Percentiles rank a stretch among this genome's conserved stretches.
Conservation (phyloP, 2,113 vertebrate genomes). For the Nothobranchius furzeri region DNA sequence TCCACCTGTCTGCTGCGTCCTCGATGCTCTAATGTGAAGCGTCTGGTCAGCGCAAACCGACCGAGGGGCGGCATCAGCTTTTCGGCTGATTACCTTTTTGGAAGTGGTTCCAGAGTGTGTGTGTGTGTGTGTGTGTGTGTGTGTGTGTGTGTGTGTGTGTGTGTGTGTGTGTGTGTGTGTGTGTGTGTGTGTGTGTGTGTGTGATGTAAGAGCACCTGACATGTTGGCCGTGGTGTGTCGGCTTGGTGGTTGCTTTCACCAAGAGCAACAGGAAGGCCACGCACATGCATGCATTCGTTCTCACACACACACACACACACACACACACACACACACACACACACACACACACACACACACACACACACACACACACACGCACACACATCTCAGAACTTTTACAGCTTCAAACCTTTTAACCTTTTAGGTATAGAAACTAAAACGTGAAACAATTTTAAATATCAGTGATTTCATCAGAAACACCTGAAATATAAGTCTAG, state of each 20-base stretch:
- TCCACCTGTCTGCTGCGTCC: background rate
- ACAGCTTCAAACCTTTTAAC: no score
- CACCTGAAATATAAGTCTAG: background rate
- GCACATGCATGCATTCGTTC: no score
- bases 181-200: background rate
- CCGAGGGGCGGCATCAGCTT: slow-evolving; percentile 73
- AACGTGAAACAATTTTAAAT: no score
- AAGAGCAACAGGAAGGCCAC: slow-evolving; percentile 76
- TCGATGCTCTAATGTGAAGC: background rate
- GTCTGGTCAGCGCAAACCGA: slow-evolving; percentile 43
- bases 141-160: no score
- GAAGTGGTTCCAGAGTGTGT: slow-evolving; percentile 18
- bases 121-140: background rate
- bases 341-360: background rate
- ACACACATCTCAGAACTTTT: background rate
- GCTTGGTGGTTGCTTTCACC: slow-evolving; percentile 79
- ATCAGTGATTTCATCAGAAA: background rate
- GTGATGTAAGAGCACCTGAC: slow-evolving; percentile 81
- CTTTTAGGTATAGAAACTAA: no score
- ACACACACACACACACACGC: slow-evolving; percentile 20
- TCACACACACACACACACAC: background rate
- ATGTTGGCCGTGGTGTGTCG: slow-evolving; percentile 71
- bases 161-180: slow-evolving; percentile 4
- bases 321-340: slow-evolving; percentile 1
- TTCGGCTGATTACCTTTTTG: slow-evolving; percentile 52